A percentile compares a stretch with the other conserved stretches of the same genome.
phyloP scores from a whole-genome alignment of 2,888 invertebrate genomes.

The Eupeodes luniger region DNA sequence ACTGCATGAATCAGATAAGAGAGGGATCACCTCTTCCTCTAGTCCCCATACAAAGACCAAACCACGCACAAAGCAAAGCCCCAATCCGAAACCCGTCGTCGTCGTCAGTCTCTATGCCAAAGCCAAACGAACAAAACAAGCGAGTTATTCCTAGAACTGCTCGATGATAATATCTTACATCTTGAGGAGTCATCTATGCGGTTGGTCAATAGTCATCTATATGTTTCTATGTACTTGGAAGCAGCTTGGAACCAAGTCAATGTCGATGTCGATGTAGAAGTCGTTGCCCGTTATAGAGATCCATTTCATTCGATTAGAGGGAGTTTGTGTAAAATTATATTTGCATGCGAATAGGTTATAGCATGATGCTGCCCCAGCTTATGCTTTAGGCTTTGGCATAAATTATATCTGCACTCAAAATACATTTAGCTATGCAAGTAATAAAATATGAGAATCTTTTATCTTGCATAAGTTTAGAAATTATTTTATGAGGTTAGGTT shows the following conservation, averaged over 20 bases:
- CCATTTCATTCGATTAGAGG: slow-evolving; percentile 18
- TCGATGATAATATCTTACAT: slow-evolving; percentile 15
- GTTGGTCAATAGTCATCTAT: slow-evolving; percentile 21
- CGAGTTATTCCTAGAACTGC: slow-evolving; percentile 35
- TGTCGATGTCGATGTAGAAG: slow-evolving; percentile 8
- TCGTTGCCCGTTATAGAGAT: slow-evolving; percentile 33
- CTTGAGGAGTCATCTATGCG: slow-evolving; percentile 15
- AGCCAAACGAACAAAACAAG: slow-evolving; percentile 1
- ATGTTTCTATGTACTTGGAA: neutral
- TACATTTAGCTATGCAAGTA: neutral
- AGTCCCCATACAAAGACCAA: slow-evolving; percentile 7
- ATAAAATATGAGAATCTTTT: slow-evolving; percentile 15
- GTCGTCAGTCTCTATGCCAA: no score
- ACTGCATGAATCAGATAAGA: slow-evolving; percentile 65
- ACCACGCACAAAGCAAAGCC: neutral
- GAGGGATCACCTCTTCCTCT: slow-evolving; percentile 31
- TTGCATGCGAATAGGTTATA: slow-evolving; percentile 20
- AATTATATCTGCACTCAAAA: slow-evolving; percentile 15
- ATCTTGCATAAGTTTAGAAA: slow-evolving; percentile 5
- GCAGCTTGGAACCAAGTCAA: neutral
- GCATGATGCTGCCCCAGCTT: no score
- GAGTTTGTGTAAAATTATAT: slow-evolving; percentile 5
- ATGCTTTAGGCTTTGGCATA: neutral
- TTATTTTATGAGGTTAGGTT: neutral
- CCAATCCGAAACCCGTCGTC: no score